phyloP scores from a whole-genome alignment of 2,888 invertebrate species.

The Diarsia mendica region DNA sequence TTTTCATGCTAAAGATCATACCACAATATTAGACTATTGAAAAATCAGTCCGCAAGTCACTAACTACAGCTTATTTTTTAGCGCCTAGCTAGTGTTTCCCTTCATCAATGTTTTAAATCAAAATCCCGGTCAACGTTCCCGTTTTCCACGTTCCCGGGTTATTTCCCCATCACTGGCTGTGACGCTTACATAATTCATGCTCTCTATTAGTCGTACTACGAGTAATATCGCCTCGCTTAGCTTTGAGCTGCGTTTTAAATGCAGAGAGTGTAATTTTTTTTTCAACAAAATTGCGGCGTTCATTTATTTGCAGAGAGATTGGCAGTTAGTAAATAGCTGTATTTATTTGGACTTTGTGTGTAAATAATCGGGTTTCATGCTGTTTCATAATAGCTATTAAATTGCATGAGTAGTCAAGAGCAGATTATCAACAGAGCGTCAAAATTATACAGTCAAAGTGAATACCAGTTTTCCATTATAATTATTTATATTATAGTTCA shows the following conservation, averaged over 20 bases:
- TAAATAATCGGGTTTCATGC: conserved; percentile 4
- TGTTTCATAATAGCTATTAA: background rate
- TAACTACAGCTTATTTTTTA: background rate
- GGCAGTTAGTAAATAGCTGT: conserved; percentile 33
- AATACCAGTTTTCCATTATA: background rate
- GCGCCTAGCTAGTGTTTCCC: background rate
- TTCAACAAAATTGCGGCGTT: conserved; percentile 46
- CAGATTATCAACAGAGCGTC: background rate
- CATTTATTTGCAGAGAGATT: conserved; percentile 46
- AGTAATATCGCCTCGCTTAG: conserved; percentile 61
- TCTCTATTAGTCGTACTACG: conserved; percentile 58
- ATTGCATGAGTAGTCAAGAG: background rate
- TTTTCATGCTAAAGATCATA: background rate
- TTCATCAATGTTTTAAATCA: background rate
- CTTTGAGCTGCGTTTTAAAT: conserved; percentile 53
- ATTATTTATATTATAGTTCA: background rate
- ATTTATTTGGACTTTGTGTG: conserved; percentile 7
- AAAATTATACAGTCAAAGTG: background rate
- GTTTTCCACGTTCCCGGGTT: background rate
- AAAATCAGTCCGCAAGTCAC: background rate
- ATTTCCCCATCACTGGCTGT: conserved; percentile 42
- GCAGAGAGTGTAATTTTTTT: conserved; percentile 41
- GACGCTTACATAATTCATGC: conserved; percentile 62
- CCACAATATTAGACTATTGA: background rate
- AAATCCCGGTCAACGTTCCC: conserved; percentile 18